Conservation (phyloP, 2,797 vertebrate species). For the Xenentodon cancila region DNA sequence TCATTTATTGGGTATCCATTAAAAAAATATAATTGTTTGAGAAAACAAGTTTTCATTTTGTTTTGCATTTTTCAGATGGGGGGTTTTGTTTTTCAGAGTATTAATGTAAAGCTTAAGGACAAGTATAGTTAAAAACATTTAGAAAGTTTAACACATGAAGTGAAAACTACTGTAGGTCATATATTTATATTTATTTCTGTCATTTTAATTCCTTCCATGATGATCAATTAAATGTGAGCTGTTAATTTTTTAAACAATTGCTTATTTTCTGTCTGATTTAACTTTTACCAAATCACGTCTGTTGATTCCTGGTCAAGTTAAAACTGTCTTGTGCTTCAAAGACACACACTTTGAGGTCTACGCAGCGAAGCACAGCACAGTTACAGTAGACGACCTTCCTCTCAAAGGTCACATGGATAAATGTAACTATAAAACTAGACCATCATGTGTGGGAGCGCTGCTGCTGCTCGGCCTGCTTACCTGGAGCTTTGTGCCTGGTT, state of each 20-base stretch:
- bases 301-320: conserved; percentile 7
- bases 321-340: conserved; percentile 1
- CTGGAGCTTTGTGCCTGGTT: conserved; percentile 38
- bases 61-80: no score
- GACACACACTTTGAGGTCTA: conserved; percentile 7
- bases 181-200: conserved; percentile 28
- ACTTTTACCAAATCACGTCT: conserved; percentile 26
- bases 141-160: not conserved
- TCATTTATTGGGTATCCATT: no score
- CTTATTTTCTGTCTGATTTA: conserved; percentile 17
- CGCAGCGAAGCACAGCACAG: not conserved
- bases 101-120: not conserved
- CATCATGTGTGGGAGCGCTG: conserved; percentile 18
- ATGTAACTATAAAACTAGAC: conserved; percentile 24
- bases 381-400: not conserved
- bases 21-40: no score
- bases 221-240: conserved; percentile 50
- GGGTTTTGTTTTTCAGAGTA: not conserved
- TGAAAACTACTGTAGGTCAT: conserved; percentile 41
- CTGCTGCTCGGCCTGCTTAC: conserved; percentile 27
- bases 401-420: conserved; percentile 19
- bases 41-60: no score
- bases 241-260: conserved; percentile 39
- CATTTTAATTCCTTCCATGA: conserved; percentile 28
- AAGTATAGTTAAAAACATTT: not conserved